Evolutionary conservation across 2,797 vertebrate genomes (phyloP), one percentile per base, ranked within the genome.

Genomic region (Discoglossus pictus): DNA sequence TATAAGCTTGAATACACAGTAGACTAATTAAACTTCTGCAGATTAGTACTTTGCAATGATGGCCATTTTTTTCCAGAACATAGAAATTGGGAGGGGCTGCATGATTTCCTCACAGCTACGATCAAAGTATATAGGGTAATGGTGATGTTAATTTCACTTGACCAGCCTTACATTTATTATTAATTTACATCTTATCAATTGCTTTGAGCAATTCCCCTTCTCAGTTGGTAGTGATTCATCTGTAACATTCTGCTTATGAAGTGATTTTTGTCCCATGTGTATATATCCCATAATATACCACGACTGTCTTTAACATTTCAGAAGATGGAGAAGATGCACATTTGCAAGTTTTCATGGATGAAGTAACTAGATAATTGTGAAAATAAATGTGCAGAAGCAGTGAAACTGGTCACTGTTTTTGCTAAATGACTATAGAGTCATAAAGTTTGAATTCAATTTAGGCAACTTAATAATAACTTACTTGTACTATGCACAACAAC

Each of bases 101-200:
- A n/a, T n/a, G n/a, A n/a, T n/a, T n/a, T n/a, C n/a, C n/a, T n/a
- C n/a, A 43, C 21, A 48, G 23, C 35, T 8, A 43, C 35, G 53
- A 66, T 56, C 35, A 66, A 66, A 59, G 36, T 42, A 51, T 42
- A 35, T 51, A 60, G 17, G 55, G 15, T 59, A 68, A 52, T 68
- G 27, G 24, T 51, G 36, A 59, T 51, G 24, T 68, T 61, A 52
- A 68, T 68, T 68, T 68, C 39, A 52, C 40, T 42, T 61, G 56
- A 68, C 18, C 38, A 53, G 47, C 9, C 31, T 60, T 12, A 36
- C n/a, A 36, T 61, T 10, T 53, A 68, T 68, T 61, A 68, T 68
- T 68, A 18, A 68, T 61, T 53, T 52, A 44, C 13, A 68, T 65
- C 23, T 17, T 44, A 18, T 25, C 44, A 55, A 65, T 36, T 53